Evolutionary conservation across 2,888 invertebrate species (phyloP).

Genomic region (Carpatolechia fugitivella): DNA sequence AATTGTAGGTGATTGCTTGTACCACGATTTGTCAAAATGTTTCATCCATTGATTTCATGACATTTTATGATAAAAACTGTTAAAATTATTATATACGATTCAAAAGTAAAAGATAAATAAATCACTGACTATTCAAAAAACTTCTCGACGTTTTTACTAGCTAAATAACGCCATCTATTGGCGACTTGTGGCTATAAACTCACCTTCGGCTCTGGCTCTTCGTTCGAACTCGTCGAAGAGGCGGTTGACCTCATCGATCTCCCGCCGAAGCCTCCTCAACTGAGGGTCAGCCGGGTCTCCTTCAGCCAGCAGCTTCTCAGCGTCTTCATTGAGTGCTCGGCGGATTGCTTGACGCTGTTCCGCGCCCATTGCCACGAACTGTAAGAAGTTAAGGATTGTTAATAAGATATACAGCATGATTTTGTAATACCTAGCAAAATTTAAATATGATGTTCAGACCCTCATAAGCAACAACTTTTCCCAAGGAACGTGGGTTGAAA

Average conservation of each 20-base stretch:
- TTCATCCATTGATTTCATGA: neutral
- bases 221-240: constrained; percentile 96
- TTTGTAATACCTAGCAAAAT: too few relatives aligned
- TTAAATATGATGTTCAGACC: too few relatives aligned
- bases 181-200: constrained; percentile 23
- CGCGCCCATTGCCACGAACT: constrained; percentile 97
- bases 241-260: constrained; percentile 97
- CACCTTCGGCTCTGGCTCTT: constrained; percentile 90
- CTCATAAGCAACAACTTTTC: too few relatives aligned
- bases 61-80: too few relatives aligned
- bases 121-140: too few relatives aligned
- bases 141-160: neutral
- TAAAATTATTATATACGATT: too few relatives aligned
- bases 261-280: constrained; percentile 89
- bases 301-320: constrained; percentile 95
- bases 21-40: neutral
- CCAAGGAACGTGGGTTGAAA: too few relatives aligned
- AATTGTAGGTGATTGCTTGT: neutral
- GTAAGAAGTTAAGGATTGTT: constrained; percentile 13
- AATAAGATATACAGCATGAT: too few relatives aligned
- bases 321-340: constrained; percentile 97
- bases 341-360: constrained; percentile 97
- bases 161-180: neutral
- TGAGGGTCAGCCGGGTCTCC: constrained; percentile 98
- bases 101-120: too few relatives aligned